A percentile compares a stretch with the other conserved stretches of the same genome.
Conservation (phyloP, 1,140 invertebrate genomes). For the Lerema accius region DNA sequence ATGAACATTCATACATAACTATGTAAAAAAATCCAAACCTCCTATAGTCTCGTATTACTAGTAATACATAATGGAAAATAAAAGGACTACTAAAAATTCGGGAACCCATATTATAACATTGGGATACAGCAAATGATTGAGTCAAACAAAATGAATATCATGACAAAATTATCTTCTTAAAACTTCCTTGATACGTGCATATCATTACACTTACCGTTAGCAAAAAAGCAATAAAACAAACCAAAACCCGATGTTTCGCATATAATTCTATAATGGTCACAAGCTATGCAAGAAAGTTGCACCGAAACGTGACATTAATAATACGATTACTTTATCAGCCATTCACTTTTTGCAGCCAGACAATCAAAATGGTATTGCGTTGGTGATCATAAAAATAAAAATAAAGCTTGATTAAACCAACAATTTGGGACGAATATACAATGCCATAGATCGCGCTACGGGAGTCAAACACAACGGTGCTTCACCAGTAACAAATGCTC, state of each 20-base stretch:
- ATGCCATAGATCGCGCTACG: constrained; percentile 74
- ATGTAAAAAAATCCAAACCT: too few relatives aligned
- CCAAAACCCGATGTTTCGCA: not conserved
- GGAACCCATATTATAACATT: too few relatives aligned
- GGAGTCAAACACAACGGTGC: constrained; percentile 53
- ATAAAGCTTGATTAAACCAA: constrained; percentile 78
- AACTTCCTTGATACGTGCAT: not conserved
- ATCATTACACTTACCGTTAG: not conserved
- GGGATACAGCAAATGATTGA: too few relatives aligned
- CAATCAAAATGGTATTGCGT: constrained; percentile 55
- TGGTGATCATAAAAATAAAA: constrained; percentile 73
- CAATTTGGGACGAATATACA: constrained; percentile 70
- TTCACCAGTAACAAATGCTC: constrained; percentile 42
- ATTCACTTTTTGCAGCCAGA: constrained; percentile 41
- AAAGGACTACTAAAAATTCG: too few relatives aligned
- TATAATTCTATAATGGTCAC: constrained; percentile 7
- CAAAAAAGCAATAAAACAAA: not conserved
- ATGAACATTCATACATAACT: too few relatives aligned
- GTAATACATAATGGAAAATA: too few relatives aligned
- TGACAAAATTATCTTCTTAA: not conserved
- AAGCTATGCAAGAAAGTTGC: constrained; percentile 15
- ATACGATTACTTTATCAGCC: constrained; percentile 30
- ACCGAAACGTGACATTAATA: constrained; percentile 25
- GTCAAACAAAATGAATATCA: too few relatives aligned
- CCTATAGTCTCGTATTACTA: too few relatives aligned